phyloP scores from a whole-genome alignment of 2,797 vertebrate genomes.

The Fistularia tabacaria region DNA sequence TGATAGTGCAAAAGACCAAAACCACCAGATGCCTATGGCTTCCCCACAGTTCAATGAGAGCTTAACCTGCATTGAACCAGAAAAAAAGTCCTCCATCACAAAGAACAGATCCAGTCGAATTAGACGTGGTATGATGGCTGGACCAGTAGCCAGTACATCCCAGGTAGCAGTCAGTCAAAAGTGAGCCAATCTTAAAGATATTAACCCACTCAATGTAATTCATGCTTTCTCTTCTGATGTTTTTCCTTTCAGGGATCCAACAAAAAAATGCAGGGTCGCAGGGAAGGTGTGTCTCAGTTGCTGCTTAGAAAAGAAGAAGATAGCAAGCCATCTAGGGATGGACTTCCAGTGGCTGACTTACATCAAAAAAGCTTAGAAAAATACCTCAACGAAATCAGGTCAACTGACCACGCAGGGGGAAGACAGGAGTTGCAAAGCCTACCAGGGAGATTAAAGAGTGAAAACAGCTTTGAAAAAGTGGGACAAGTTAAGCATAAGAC shows the following conservation, averaged over 20 bases:
- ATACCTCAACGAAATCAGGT: slow-evolving; percentile 3
- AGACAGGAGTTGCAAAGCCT: slow-evolving; percentile 1
- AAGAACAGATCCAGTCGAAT: slow-evolving; percentile 72
- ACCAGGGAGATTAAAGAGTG: slow-evolving; percentile 10
- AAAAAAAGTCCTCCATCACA: slow-evolving; percentile 32
- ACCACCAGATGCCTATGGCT: slow-evolving; percentile 8
- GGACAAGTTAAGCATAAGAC: slow-evolving; percentile 15
- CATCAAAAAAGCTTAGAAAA: slow-evolving; percentile 20
- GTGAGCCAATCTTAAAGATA: no score
- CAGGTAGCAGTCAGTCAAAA: slow-evolving; percentile 70
- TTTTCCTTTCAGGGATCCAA: slow-evolving; percentile 55
- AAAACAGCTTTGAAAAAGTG: slow-evolving; percentile 31
- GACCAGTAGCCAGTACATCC: slow-evolving; percentile 70
- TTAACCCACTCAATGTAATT: not conserved
- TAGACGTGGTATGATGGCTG: slow-evolving; percentile 81
- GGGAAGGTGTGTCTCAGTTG: slow-evolving; percentile 21
- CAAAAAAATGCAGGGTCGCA: slow-evolving; percentile 59
- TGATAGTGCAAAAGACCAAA: slow-evolving; percentile 26
- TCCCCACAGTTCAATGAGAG: slow-evolving; percentile 26
- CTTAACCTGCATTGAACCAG: slow-evolving; percentile 28
- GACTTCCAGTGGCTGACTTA: slow-evolving; percentile 4
- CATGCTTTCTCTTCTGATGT: not conserved
- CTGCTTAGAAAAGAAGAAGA: slow-evolving; percentile 37
- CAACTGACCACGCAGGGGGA: slow-evolving; percentile 8
- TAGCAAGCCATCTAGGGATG: slow-evolving; percentile 17